These are phyloP conservation scores for Falcaria lacertinaria DNA, from an alignment of 2,888 invertebrate species.

Conservation along the genomic window DNA sequence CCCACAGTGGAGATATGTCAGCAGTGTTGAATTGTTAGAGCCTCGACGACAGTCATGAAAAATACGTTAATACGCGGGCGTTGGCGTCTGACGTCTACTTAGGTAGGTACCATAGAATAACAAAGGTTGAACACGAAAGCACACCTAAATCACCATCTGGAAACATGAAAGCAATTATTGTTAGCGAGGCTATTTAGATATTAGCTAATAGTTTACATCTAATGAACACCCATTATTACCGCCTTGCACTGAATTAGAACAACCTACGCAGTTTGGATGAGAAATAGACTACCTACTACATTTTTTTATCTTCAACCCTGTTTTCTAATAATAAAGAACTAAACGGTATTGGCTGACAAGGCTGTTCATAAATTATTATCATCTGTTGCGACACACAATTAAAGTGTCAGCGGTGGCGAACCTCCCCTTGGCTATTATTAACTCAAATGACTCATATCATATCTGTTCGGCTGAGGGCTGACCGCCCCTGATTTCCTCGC, in stretches of 20 bases:
- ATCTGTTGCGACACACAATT: slow-evolving; percentile 26
- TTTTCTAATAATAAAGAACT: slow-evolving; percentile 4
- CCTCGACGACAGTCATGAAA: neutral
- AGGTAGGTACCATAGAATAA: neutral
- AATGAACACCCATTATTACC: neutral
- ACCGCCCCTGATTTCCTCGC: slow-evolving; percentile 11
- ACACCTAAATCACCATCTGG: neutral
- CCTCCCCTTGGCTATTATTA: slow-evolving; percentile 30
- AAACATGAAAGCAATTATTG: neutral
- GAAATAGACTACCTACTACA: neutral
- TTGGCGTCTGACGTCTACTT: neutral
- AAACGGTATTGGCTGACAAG: slow-evolving; percentile 17
- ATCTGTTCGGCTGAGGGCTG: slow-evolving; percentile 11
- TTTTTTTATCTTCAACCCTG: neutral
- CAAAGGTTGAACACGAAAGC: neutral
- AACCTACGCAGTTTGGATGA: neutral
- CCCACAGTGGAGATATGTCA: neutral
- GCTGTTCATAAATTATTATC: slow-evolving; percentile 41
- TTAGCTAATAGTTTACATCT: neutral
- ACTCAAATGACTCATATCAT: slow-evolving; percentile 5
- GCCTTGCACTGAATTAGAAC: neutral
- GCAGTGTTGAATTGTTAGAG: neutral
- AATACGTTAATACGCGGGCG: neutral
- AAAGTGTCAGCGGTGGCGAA: slow-evolving; percentile 28
- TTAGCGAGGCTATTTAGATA: neutral